Evolutionary conservation across 2,113 vertebrate species (phyloP).

Genomic region (Gallinago paraguaiae): DNA sequence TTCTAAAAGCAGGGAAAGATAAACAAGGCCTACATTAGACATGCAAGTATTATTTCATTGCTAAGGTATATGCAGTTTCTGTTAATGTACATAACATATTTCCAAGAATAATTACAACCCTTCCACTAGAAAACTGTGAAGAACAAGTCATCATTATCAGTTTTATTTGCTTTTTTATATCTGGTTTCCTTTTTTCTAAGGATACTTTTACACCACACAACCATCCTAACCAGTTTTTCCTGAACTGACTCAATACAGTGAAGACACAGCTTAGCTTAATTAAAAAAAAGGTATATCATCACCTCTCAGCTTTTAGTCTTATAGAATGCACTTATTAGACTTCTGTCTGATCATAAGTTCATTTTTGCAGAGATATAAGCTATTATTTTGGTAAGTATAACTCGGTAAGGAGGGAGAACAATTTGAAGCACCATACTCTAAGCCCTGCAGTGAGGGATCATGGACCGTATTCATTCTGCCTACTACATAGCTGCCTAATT

Average conservation of each 20-base stretch:
- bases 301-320: not conserved
- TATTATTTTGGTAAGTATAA: fast-evolving
- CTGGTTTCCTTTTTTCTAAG: not conserved
- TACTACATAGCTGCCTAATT: not conserved
- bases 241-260: not conserved
- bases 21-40: not conserved
- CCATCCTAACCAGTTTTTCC: not conserved
- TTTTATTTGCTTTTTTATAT: not conserved
- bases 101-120: not conserved
- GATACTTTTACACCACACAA: not conserved
- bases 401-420: not conserved
- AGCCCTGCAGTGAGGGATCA: not conserved
- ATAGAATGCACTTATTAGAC: not conserved
- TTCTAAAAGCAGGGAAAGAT: not conserved
- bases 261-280: not conserved
- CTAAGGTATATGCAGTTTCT: not conserved
- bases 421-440: not conserved
- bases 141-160: not conserved
- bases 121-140: not conserved
- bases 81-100: not conserved
- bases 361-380: not conserved
- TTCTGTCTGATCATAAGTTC: fast-evolving
- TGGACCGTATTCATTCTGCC: too few species aligned
- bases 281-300: not conserved
- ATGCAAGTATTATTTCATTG: not conserved